These are phyloP conservation scores for Cheumatopsyche charites DNA, from an alignment of 1,140 invertebrate species.

Conservation along the genomic window DNA sequence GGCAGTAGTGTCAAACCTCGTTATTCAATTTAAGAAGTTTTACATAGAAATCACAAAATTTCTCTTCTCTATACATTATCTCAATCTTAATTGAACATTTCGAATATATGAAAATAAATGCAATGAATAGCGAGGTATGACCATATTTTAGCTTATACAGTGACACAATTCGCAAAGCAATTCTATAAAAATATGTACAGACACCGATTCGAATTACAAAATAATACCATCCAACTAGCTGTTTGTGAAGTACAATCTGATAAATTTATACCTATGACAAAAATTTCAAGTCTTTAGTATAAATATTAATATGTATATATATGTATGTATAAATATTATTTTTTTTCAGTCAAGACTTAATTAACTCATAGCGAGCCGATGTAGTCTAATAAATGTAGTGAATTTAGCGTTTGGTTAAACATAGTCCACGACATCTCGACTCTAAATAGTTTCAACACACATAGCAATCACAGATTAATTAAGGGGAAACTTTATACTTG, in stretches of 20 bases:
- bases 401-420: too few species aligned
- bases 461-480: too few species aligned
- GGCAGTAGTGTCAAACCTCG: constrained; percentile 14
- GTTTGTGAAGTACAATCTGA: neutral
- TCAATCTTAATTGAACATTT: too few species aligned
- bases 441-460: too few species aligned
- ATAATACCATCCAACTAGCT: neutral
- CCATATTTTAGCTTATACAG: constrained; percentile 7
- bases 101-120: too few species aligned
- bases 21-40: too few species aligned
- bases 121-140: neutral
- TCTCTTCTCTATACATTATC: too few species aligned
- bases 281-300: constrained; percentile 14
- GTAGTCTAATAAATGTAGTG: neutral
- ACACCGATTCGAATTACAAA: neutral
- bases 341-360: constrained; percentile 21
- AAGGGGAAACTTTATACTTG: too few species aligned
- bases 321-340: constrained; percentile 7
- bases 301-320: too few species aligned
- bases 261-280: constrained; percentile 1
- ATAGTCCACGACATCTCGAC: too few species aligned
- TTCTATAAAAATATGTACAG: neutral
- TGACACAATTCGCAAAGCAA: constrained; percentile 7
- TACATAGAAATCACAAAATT: too few species aligned
- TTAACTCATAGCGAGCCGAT: constrained; percentile 6